phyloP scores from a whole-genome alignment of 1,140 invertebrate genomes.

The Xylocopa sonorina region DNA sequence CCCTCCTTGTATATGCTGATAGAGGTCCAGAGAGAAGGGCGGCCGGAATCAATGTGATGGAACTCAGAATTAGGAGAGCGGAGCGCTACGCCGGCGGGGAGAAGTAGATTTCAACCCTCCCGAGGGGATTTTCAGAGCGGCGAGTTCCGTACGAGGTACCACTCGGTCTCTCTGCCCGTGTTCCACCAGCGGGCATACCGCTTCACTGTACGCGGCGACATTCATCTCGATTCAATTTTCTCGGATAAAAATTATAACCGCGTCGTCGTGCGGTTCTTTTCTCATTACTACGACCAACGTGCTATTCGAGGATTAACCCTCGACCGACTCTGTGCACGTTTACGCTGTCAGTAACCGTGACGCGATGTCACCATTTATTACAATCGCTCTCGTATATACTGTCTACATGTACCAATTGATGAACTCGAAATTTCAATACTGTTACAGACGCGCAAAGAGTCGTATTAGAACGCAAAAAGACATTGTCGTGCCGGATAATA shows the following conservation, averaged over 20 bases:
- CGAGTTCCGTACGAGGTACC: conserved; percentile 57
- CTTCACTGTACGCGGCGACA: conserved; percentile 25
- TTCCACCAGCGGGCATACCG: conserved; percentile 35
- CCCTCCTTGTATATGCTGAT: conserved; percentile 56
- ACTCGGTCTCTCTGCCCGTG: conserved; percentile 53
- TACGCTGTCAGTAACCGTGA: too few relatives aligned
- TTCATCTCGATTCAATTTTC: conserved; percentile 59
- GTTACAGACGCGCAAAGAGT: background rate
- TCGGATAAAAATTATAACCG: conserved; percentile 58
- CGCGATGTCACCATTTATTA: too few relatives aligned
- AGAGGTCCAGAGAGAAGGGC: conserved; percentile 56
- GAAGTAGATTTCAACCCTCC: conserved; percentile 66
- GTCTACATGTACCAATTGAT: too few relatives aligned
- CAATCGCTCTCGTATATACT: too few relatives aligned
- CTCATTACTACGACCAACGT: background rate
- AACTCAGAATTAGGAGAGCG: conserved; percentile 61
- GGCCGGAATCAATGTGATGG: conserved; percentile 61
- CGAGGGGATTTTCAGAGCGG: conserved; percentile 62
- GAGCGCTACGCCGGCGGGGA: conserved; percentile 25
- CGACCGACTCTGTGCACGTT: too few relatives aligned
- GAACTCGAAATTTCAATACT: background rate
- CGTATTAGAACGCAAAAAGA: background rate
- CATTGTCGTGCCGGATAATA: background rate
- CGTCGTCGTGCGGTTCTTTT: background rate
- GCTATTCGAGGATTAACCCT: background rate